These are phyloP conservation scores for Hemibagrus wyckioides DNA, from an alignment of 2,113 vertebrate species.

Conservation along the genomic window DNA sequence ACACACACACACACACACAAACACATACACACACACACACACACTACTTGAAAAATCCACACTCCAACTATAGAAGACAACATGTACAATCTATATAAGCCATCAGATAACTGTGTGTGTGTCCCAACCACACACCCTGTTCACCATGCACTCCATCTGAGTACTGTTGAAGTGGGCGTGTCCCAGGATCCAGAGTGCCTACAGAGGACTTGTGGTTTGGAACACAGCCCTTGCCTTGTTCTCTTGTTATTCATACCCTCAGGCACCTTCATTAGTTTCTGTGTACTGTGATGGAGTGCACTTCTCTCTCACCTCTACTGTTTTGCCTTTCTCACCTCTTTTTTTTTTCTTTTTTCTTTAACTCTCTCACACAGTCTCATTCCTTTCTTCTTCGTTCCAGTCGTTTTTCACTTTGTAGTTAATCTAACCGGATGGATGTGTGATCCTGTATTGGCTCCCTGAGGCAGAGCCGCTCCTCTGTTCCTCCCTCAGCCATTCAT, in stretches of 20 bases:
- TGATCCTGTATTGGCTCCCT: conserved; percentile 13
- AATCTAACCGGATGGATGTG: conserved; percentile 16
- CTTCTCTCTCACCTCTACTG: not conserved
- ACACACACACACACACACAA: not conserved
- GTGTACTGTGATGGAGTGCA: not conserved
- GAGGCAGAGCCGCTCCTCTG: conserved; percentile 18
- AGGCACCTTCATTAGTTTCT: not conserved
- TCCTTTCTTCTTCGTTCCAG: not conserved
- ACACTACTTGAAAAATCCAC: not conserved
- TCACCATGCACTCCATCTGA: not conserved
- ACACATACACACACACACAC: conserved; percentile 2
- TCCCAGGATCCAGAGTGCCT: not conserved
- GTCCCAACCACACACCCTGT: not conserved
- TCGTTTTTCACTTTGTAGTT: conserved; percentile 16
- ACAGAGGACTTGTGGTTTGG: not conserved
- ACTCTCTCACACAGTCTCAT: not conserved
- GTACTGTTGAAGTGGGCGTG: not conserved
- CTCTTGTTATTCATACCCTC: not conserved
- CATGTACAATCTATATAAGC: not conserved
- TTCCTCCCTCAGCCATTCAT: not conserved
- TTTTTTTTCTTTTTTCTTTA: not conserved
- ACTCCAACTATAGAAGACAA: not conserved
- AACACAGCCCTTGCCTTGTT: not conserved
- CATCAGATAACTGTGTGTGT: not conserved
- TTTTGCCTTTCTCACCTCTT: not conserved